A percentile compares a stretch with the other conserved stretches of the same genome.
Evolutionary conservation across 2,797 vertebrate genomes (phyloP).

Genomic region (Zalophus californianus): DNA sequence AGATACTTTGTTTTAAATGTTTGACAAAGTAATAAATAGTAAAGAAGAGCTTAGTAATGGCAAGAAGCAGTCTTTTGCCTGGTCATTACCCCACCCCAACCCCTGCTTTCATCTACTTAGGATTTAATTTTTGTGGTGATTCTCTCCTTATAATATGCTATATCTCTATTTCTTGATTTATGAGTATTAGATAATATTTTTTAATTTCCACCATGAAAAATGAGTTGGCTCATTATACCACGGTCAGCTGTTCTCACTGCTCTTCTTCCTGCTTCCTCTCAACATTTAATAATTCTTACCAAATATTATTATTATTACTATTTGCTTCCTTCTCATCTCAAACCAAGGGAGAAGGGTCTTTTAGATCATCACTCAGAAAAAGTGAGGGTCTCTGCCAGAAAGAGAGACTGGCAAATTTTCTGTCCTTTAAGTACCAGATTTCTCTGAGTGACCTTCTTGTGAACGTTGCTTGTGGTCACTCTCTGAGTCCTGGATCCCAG

Average conservation of each 20-base stretch:
- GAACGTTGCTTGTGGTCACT: not conserved
- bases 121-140: constrained; percentile 27
- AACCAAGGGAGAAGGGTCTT: not conserved
- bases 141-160: not conserved
- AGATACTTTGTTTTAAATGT: not conserved
- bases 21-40: not conserved
- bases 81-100: not conserved
- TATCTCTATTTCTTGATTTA: not conserved
- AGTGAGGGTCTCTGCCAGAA: not conserved
- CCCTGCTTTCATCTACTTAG: not conserved
- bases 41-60: not conserved
- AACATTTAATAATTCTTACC: not conserved
- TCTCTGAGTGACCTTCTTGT: not conserved
- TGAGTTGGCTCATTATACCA: not conserved
- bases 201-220: not conserved
- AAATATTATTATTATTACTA: not conserved
- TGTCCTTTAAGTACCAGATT: not conserved
- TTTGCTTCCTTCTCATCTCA: not conserved
- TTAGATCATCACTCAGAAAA: not conserved
- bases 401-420: not conserved
- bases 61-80: not conserved
- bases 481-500: not conserved
- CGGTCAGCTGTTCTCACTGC: not conserved
- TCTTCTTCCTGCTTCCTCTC: not conserved
- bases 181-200: constrained; percentile 2